A percentile compares a stretch with the other conserved stretches of the same genome.
Conservation (phyloP, 2,888 invertebrate species). For the Polylopha cassiicola region DNA sequence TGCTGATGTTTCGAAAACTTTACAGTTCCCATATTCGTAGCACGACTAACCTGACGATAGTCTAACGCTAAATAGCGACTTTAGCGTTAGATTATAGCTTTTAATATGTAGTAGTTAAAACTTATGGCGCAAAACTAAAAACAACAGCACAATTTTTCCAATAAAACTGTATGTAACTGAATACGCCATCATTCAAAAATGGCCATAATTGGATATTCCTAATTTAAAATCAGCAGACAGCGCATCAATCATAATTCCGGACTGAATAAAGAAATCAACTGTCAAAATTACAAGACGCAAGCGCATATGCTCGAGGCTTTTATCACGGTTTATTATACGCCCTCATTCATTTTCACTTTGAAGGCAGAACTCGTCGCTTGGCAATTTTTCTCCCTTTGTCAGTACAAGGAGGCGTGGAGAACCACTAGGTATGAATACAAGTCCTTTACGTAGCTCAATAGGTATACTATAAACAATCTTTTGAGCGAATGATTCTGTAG, state of each 20-base stretch:
- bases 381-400: slow-evolving; percentile 58
- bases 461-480: slow-evolving; percentile 28
- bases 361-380: slow-evolving; percentile 46
- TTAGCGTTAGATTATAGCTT: too few relatives aligned
- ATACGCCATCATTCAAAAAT: too few relatives aligned
- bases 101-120: too few relatives aligned
- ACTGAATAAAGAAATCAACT: slow-evolving; percentile 65
- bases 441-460: slow-evolving; percentile 35
- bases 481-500: slow-evolving; percentile 7
- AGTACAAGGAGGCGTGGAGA: slow-evolving; percentile 41
- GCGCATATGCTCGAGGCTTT: slow-evolving; percentile 41
- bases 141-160: too few relatives aligned
- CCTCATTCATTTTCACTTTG: slow-evolving; percentile 56
- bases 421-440: slow-evolving; percentile 47
- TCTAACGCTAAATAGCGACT: too few relatives aligned
- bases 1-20: too few relatives aligned
- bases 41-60: too few relatives aligned
- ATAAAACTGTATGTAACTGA: too few relatives aligned
- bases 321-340: slow-evolving; percentile 48
- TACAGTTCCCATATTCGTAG: too few relatives aligned
- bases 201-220: slow-evolving; percentile 25
- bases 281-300: slow-evolving; percentile 56
- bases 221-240: slow-evolving; percentile 34
- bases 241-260: slow-evolving; percentile 42
- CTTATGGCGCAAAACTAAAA: too few relatives aligned